Evolutionary conservation across 2,113 vertebrate species (phyloP).

Genomic region (Alexandromys fortis): DNA sequence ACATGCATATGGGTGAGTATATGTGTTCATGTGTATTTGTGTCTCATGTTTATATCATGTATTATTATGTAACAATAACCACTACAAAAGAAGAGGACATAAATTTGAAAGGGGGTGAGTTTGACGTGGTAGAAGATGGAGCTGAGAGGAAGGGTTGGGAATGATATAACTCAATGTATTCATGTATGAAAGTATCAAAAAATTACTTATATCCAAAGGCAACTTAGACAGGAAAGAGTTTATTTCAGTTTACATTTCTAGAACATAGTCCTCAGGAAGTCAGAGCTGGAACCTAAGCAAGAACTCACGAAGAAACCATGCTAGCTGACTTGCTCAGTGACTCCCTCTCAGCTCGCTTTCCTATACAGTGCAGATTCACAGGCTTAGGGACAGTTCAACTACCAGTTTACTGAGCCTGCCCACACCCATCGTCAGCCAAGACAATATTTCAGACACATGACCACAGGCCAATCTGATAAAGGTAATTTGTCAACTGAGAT

Average conservation of each 20-base stretch:
- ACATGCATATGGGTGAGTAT: background rate
- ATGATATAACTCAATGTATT: background rate
- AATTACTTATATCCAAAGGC: too few species aligned
- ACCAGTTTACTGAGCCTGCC: background rate
- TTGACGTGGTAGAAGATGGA: background rate
- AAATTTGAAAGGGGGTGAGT: background rate
- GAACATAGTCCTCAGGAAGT: background rate
- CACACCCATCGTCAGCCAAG: background rate
- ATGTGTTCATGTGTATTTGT: background rate
- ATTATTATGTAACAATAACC: background rate
- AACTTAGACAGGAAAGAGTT: background rate
- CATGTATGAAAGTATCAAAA: background rate
- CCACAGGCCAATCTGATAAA: background rate
- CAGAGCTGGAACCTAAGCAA: background rate
- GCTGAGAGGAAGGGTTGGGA: background rate
- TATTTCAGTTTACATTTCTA: background rate
- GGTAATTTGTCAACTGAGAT: background rate
- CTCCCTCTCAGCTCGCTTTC: background rate
- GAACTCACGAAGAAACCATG: too few species aligned
- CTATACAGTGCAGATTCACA: background rate
- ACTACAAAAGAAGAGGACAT: background rate
- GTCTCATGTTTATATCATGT: background rate
- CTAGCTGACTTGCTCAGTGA: background rate
- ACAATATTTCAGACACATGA: background rate
- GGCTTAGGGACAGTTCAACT: background rate